A percentile compares a stretch with the other conserved stretches of the same genome.
Conservation (phyloP, 2,113 vertebrate species). For the Phycodurus eques region DNA sequence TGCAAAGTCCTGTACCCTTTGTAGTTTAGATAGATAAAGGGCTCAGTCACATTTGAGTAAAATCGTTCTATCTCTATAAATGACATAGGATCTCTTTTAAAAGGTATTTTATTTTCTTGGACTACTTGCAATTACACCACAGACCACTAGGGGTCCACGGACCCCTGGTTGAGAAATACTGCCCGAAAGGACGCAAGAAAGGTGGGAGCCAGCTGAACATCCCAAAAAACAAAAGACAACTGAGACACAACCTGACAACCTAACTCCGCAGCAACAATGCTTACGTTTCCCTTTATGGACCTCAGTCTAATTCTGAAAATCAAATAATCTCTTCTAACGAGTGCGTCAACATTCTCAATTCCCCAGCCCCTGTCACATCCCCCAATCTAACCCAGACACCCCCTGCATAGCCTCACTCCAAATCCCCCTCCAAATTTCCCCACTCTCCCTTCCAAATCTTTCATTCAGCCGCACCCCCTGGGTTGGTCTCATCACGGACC, state of each 20-base stretch:
- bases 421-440: constrained; percentile 39
- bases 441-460: constrained; percentile 41
- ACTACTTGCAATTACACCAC: no score
- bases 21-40: no score
- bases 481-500: neutral
- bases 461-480: neutral
- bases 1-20: no score
- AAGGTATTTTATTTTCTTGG: no score
- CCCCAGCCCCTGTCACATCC: neutral
- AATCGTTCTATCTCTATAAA: no score
- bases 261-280: neutral
- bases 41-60: no score
- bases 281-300: neutral
- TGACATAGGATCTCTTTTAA: no score
- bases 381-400: constrained; percentile 54
- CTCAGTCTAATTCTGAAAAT: neutral
- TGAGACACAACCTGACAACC: neutral
- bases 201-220: no score
- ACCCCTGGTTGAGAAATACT: no score
- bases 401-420: constrained; percentile 42
- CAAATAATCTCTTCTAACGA: neutral
- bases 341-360: neutral
- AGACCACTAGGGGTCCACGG: no score
- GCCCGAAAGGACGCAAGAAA: no score
- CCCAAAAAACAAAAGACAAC: no score